phyloP scores from a whole-genome alignment of 2,797 vertebrate genomes.

The Arrhamphus sclerolepis region DNA sequence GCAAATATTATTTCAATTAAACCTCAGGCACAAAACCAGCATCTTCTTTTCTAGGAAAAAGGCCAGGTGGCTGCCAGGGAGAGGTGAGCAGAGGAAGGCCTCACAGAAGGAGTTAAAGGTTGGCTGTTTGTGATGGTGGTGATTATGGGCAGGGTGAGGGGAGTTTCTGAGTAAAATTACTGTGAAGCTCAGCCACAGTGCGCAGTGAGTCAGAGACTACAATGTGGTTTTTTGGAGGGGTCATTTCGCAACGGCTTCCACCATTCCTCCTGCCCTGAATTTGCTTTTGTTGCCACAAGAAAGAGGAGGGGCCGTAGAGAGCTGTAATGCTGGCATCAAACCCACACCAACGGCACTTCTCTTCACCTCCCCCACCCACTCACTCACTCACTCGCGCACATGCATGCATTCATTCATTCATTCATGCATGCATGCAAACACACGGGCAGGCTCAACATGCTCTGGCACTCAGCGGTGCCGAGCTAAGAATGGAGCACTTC shows the following conservation, averaged over 20 bases:
- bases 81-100: conserved; percentile 45
- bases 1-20: conserved; percentile 83
- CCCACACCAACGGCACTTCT: conserved; percentile 48
- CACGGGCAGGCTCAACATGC: conserved; percentile 70
- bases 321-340: conserved; percentile 60
- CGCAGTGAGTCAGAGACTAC: conserved; percentile 50
- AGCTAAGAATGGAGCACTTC: conserved; percentile 83
- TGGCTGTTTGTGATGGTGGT: conserved; percentile 36
- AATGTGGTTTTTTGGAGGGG: conserved; percentile 1
- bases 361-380: conserved; percentile 24
- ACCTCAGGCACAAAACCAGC: conserved; percentile 65
- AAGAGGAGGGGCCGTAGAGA: conserved; percentile 21
- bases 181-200: conserved; percentile 48
- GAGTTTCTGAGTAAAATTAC: conserved; percentile 31
- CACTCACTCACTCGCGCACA: too few relatives aligned
- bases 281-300: conserved; percentile 55
- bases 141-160: conserved; percentile 3
- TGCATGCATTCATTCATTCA: too few relatives aligned
- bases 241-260: conserved; percentile 41
- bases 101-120: conserved; percentile 34
- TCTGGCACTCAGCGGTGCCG: conserved; percentile 72
- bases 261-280: conserved; percentile 36
- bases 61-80: conserved; percentile 53
- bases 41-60: conserved; percentile 57
- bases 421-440: conserved; percentile 32